phyloP scores from a whole-genome alignment of 2,797 vertebrate genomes.

The Aulostomus chinensis region DNA sequence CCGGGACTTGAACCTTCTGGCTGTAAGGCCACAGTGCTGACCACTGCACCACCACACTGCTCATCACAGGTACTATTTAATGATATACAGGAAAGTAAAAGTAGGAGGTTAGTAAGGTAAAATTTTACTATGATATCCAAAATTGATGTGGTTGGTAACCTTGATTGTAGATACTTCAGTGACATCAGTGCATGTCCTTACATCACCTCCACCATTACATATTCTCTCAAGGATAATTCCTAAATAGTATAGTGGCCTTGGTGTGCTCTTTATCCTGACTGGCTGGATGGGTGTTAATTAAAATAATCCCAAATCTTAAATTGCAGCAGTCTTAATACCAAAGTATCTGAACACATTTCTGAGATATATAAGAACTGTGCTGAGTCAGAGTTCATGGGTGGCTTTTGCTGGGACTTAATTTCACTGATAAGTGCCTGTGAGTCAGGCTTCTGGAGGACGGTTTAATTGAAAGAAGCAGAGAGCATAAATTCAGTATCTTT shows the following conservation, averaged over 20 bases:
- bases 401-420: constrained; percentile 25
- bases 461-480: constrained; percentile 32
- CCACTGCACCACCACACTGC: no score
- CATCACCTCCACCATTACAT: constrained; percentile 1
- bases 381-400: constrained; percentile 47
- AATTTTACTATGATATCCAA: no score
- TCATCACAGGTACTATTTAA: no score
- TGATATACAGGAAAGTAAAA: no score
- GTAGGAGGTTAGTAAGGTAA: no score
- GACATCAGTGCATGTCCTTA: constrained; percentile 8
- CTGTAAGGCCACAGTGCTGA: no score
- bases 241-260: constrained; percentile 34
- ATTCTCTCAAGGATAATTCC: constrained; percentile 14
- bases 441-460: not conserved
- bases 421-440: constrained; percentile 22
- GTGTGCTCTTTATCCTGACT: constrained; percentile 20
- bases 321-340: constrained; percentile 17
- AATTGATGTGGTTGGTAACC: no score
- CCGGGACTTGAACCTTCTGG: no score
- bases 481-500: constrained; percentile 17
- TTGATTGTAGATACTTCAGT: no score
- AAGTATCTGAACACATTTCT: constrained; percentile 8
- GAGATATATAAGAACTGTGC: constrained; percentile 18
- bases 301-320: constrained; percentile 41
- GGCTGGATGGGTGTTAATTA: constrained; percentile 46